Evolutionary conservation across 2,113 vertebrate species (phyloP), one percentile per base, ranked within the genome.

Genomic region (Zootoca vivipara): DNA sequence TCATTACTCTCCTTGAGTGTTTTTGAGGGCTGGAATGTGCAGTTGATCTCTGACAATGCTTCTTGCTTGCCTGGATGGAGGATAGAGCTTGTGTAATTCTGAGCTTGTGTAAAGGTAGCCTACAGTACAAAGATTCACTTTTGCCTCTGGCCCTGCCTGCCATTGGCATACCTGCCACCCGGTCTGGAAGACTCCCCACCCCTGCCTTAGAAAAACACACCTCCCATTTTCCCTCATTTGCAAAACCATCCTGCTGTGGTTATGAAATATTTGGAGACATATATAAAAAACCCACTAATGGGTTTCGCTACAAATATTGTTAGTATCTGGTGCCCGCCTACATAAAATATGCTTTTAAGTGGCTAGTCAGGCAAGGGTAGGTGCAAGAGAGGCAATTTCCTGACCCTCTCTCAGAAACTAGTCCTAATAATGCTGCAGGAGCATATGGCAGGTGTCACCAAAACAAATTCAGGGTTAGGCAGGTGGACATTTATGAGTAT

Each of bases 391-490:
- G 85, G 52, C 89, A 72, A 94, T 94, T 95, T 94, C 83, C 74
- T 92, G 2, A 6, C 89, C 30, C 8, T 92, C 24, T 94, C 86
- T 92, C 85, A 85, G 33, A 30, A 92, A 30, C 74, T 78, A 24
- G 28, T 90, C 80, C 86, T 93, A 92, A 92, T 93, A 90, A 92
- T 56, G 40, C 75, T 90, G 7, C 90, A 91, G 89, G 90, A 90
- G 80, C 46, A 15, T 90, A 89, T 89, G 94, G 78, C 89, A 89
- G 80, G 79, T 90, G 73, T 86, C 94, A 75, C 74, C 10, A 92
- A 90, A 91, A 86, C 75, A 83, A 93, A 62, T 87, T 94, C 69
- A 88, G 87, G 92, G 86, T 90, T 87, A 30, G 4, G 20, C 70
- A 91, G 38, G 20, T 91, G 13, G 38, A 65, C 2, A 22, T 91